Evolutionary conservation across 2,113 vertebrate genomes (phyloP).

Genomic region (Pardalotus punctatus): DNA sequence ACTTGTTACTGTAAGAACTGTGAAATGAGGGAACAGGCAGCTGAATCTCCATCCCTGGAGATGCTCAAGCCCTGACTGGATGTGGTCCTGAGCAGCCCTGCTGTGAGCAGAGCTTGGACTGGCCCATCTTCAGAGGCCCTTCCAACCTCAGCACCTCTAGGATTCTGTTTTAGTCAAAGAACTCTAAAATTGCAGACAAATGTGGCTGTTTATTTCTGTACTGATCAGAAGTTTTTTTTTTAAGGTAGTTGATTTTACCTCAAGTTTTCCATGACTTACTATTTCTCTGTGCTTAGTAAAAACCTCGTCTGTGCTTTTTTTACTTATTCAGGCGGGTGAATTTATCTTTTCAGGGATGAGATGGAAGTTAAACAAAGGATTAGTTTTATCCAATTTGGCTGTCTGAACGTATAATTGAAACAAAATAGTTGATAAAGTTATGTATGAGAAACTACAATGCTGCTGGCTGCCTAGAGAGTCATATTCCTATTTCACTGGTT

Average conservation of each 20-base stretch:
- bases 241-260: neutral
- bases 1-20: rapidly evolving
- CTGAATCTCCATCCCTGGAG: neutral
- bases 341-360: slow-evolving; percentile 22
- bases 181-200: neutral
- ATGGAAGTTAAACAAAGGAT: neutral
- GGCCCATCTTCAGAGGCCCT: neutral
- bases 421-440: neutral
- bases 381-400: neutral
- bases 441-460: neutral
- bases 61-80: neutral
- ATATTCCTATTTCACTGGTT: neutral
- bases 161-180: neutral
- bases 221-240: neutral
- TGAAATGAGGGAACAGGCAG: neutral
- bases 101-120: neutral
- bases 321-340: neutral
- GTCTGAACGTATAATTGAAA: slow-evolving; percentile 48
- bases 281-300: neutral
- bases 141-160: neutral
- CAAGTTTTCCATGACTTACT: neutral
- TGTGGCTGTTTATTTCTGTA: neutral
- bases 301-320: neutral
- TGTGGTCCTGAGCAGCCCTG: neutral
- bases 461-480: neutral